phyloP scores from a whole-genome alignment of 2,113 vertebrate genomes.

The Cacatua alba region DNA sequence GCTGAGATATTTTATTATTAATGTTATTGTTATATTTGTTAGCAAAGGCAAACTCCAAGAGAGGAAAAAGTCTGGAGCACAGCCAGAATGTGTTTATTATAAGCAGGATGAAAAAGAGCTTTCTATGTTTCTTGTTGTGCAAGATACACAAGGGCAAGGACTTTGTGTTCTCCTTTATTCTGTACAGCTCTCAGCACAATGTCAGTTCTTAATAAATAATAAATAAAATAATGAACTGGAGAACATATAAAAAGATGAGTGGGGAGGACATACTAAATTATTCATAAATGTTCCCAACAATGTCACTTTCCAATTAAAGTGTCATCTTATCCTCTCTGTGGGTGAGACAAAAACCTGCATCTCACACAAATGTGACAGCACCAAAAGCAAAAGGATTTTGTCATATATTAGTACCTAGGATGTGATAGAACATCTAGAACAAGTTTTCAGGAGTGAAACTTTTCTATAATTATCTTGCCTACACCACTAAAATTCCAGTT shows the following conservation, averaged over 20 bases:
- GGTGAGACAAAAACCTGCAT: conserved; percentile 57
- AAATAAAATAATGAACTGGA: conserved; percentile 63
- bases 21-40: not conserved
- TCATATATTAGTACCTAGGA: conserved; percentile 23
- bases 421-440: conserved; percentile 7
- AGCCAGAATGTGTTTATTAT: not conserved
- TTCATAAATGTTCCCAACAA: conserved; percentile 62
- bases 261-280: conserved; percentile 54
- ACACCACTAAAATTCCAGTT: not conserved
- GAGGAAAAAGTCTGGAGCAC: not conserved
- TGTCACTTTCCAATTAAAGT: conserved; percentile 64
- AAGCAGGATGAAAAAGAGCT: not conserved
- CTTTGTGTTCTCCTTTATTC: conserved; percentile 38
- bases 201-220: conserved; percentile 60
- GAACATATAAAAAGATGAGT: conserved; percentile 54
- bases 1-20: not conserved
- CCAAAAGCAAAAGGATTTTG: conserved; percentile 49
- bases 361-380: conserved; percentile 41
- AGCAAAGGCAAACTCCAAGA: not conserved
- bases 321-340: conserved; percentile 49
- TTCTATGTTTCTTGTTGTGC: not conserved
- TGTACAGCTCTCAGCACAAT: not conserved
- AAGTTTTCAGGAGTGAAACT: not conserved
- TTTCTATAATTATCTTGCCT: conserved; percentile 1
- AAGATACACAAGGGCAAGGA: not conserved